Evolutionary conservation across 1,140 invertebrate genomes (phyloP), one percentile per base, ranked within the genome.

Genomic region (Drosophila willistoni): DNA sequence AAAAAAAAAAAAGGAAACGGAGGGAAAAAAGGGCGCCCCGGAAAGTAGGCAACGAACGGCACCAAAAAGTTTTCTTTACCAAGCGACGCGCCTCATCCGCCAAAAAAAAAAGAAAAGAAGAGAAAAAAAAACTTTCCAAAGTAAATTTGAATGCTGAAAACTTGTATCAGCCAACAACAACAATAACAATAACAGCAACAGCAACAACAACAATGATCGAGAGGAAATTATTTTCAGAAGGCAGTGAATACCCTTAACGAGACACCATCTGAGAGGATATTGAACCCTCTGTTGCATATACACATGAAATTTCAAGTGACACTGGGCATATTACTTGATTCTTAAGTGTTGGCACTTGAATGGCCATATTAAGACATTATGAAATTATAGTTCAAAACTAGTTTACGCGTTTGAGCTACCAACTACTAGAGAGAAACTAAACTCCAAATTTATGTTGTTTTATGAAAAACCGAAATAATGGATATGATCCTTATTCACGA

Each of bases 61-160:
- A 64, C 55, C 55, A 64, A 51, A 67, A 81, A 81, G 65, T 81
- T 81, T 66, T 33, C 41, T 74, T 60, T 36, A 55, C 68, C 61
- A 51, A 59, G 29, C 55, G 54, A 29, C 61, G 70, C 68, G 36
- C 33, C 65, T 39, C 10, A 10, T 12, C 44, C 19, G n/a, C 44
- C 44, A 22, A 51, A 51, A 51, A 39, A 57, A 39, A 34, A 25
- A n/a, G 25, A 34, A 9, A 34, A 34, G 7, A 10, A 9, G 0
- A 36, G 9, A 17, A 9, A 47, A 39, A 57, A 56, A 69, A 86
- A 75, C 56, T 81, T 83, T 72, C 39, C 33, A 41, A 79, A 83
- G 80, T 75, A 79, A 81, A 86, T 82, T 83, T 82, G 72, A 82
- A 82, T 82, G 75, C 51, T 39, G 68, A 71, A 67, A 77, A 79